phyloP scores from a whole-genome alignment of 2,113 vertebrate genomes.

The Sinocyclocheilus rhinocerous region DNA sequence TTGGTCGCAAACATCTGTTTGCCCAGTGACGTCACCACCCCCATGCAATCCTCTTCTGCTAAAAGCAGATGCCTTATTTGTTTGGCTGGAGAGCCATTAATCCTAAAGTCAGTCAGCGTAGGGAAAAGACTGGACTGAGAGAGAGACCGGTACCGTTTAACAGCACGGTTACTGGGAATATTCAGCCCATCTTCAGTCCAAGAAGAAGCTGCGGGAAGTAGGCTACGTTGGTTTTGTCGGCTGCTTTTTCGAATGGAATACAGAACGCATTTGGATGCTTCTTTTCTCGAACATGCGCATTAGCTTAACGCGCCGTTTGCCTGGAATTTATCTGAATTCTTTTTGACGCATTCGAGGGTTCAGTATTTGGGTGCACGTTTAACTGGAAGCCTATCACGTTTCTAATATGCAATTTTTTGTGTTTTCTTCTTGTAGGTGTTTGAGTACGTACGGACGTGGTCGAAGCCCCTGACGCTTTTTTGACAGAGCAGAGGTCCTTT shows the following conservation, averaged over 20 bases:
- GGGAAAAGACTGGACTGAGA: constrained; percentile 83
- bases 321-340: background rate
- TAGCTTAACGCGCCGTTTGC: constrained; percentile 5
- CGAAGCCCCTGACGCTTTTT: constrained; percentile 58
- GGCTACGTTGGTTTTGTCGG: constrained; percentile 37
- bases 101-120: constrained; percentile 89
- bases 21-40: constrained; percentile 92
- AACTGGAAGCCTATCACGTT: background rate
- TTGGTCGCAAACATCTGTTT: constrained; percentile 99
- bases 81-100: constrained; percentile 97
- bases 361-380: background rate
- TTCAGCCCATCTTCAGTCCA: constrained; percentile 40
- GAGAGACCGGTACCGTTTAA: constrained; percentile 71
- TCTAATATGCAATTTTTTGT: constrained; percentile 66
- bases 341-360: constrained; percentile 7
- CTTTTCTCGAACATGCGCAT: constrained; percentile 9
- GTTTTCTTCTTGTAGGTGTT: constrained; percentile 69
- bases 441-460: constrained; percentile 53
- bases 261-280: constrained; percentile 37
- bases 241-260: constrained; percentile 43
- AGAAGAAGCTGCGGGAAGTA: constrained; percentile 43
- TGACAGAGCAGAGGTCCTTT: constrained; percentile 60
- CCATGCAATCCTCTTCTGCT: constrained; percentile 96
- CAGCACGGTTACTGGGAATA: constrained; percentile 59
- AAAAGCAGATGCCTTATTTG: constrained; percentile 99